Conservation (phyloP, 2,797 vertebrate genomes). For the Glossophaga mutica region DNA sequence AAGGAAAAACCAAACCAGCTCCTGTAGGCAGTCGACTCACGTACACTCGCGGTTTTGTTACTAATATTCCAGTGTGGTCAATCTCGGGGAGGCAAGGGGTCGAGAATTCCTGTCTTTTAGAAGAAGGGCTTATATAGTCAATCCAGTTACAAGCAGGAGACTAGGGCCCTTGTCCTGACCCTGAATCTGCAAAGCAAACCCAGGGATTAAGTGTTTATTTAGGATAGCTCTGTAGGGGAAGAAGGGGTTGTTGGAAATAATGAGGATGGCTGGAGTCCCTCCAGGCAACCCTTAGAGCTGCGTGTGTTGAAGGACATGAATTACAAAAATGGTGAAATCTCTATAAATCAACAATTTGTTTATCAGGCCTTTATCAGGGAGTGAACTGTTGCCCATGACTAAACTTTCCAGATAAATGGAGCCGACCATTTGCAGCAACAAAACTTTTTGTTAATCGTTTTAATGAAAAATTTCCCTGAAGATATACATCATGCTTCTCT, state of each 20-base stretch:
- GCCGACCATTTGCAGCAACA: not conserved
- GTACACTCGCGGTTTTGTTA: not conserved
- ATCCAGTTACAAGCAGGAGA: not conserved
- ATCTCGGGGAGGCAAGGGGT: not conserved
- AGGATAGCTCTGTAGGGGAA: not conserved
- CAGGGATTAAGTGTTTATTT: not conserved
- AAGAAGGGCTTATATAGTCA: not conserved
- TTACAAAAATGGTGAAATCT: not conserved
- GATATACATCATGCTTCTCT: not conserved
- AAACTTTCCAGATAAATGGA: not conserved
- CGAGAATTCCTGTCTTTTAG: not conserved
- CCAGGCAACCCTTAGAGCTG: not conserved
- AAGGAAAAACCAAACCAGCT: not conserved
- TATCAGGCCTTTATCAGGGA: not conserved
- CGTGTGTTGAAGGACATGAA: not conserved
- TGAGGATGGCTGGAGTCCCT: not conserved
- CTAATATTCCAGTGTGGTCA: not conserved
- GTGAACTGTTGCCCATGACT: not conserved
- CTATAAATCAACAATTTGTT: slow-evolving; percentile 23
- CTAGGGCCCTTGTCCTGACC: too few relatives aligned
- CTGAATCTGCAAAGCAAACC: not conserved
- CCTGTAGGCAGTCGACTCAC: not conserved
- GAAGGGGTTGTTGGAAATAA: not conserved
- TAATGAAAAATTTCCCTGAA: not conserved
- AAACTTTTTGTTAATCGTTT: not conserved